Evolutionary conservation across 2,113 vertebrate species (phyloP).

Genomic region (Eurypyga helias): DNA sequence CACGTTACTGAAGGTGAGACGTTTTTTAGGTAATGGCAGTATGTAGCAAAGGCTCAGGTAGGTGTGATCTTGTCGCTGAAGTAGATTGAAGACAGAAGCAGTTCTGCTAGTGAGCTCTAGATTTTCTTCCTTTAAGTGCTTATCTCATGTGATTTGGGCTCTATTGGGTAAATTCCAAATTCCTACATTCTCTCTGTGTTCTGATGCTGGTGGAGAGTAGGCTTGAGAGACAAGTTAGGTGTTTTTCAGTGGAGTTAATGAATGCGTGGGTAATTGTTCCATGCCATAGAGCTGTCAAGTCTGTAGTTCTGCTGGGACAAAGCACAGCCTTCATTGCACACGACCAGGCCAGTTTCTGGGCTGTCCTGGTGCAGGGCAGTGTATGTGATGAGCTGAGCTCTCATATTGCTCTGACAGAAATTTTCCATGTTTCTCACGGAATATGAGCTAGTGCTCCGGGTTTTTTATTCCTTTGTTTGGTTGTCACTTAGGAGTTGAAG

Average conservation of each 20-base stretch:
- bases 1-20: background rate
- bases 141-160: background rate
- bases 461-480: background rate
- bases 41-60: background rate
- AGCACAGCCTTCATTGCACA: background rate
- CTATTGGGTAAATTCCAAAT: background rate
- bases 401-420: background rate
- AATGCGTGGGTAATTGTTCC: background rate
- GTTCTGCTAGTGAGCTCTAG: background rate
- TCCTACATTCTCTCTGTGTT: background rate
- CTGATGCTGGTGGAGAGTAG: background rate
- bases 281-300: background rate
- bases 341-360: background rate
- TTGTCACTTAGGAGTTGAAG: background rate
- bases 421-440: background rate
- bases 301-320: background rate
- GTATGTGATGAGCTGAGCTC: background rate
- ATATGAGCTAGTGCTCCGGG: background rate
- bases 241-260: background rate
- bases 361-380: background rate
- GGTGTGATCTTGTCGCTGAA: background rate
- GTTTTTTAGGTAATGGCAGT: background rate
- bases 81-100: background rate
- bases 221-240: background rate
- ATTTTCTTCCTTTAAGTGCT: background rate